Evolutionary conservation across 2,113 vertebrate species (phyloP), one percentile per base, ranked within the genome.

Genomic region (Limnothrissa miodon): DNA sequence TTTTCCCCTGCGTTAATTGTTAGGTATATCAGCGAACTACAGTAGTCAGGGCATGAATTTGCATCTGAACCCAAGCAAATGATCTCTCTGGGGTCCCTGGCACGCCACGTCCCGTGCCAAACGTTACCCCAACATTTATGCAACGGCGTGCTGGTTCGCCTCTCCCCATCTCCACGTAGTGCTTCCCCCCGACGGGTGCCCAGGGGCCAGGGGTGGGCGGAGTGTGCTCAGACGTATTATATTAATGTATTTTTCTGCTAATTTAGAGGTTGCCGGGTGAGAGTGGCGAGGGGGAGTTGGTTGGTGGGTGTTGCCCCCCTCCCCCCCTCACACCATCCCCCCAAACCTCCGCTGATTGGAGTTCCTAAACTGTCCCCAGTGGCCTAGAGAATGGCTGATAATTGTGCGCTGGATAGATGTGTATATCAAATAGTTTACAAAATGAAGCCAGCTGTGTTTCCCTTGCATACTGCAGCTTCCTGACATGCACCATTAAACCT

Each of bases 401-500:
- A 95, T 97, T 94, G 93, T 92, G 95, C 94, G 92, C 93, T 92
- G 94, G 96, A 96, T 96, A 97, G 96, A 98, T 97, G 97, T 96
- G 97, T 98, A 96, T 97, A 99, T 98, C 95, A 97, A 97, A 98
- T 96, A 98, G 97, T 99, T 99, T 99, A 99, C 97, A 97, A 98
- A 99, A 99, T 99, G 97, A 98, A 99, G 96, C 96, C 98, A 99
- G 98, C 98, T 99, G 97, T 99, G 97, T 99, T 99, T 99, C 96
- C 96, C 97, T 95, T 96, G 95, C 96, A 97, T 95, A 96, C 95
- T 97, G 96, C 95, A 96, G 97, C 97, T 99, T 99, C 98, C 97
- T 99, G 98, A 97, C 97, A 99, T 92, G 98, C 97, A 97, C 97
- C 98, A 99, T 99, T 99, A 99, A 98, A 98, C 97, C 97, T 99